These are phyloP conservation scores for Pentalonia nigronervosa DNA, from an alignment of 1,140 invertebrate genomes.

Conservation along the genomic window DNA sequence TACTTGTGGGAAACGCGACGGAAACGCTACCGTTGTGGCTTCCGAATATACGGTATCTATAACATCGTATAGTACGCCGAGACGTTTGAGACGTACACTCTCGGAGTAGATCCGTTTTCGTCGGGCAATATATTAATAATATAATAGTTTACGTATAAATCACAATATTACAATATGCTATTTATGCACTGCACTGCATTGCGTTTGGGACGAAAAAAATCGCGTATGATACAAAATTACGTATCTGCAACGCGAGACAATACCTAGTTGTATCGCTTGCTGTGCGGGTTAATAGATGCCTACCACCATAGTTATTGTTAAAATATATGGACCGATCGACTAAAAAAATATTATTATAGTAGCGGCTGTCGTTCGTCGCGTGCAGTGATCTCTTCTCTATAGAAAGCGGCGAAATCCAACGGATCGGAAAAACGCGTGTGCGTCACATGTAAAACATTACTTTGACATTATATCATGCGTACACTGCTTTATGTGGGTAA, in stretches of 20 bases:
- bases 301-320: not conserved
- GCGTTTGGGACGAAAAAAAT: not conserved
- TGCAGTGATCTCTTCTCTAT: not conserved
- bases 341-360: not conserved
- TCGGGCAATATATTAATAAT: not conserved
- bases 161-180: not conserved
- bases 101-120: not conserved
- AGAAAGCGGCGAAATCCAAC: not conserved
- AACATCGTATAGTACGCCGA: not conserved
- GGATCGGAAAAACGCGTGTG: not conserved
- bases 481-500: not conserved
- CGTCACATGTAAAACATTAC: not conserved
- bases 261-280: not conserved
- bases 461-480: not conserved
- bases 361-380: not conserved
- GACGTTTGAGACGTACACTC: not conserved
- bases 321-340: not conserved
- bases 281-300: no score
- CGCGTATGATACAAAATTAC: not conserved
- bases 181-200: not conserved
- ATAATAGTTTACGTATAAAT: not conserved
- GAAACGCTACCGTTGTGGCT: not conserved
- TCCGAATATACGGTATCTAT: not conserved
- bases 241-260: not conserved
- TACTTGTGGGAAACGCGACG: conserved; percentile 28